Evolutionary conservation across 1,140 invertebrate species (phyloP).

Genomic region (Hestina assimilis): DNA sequence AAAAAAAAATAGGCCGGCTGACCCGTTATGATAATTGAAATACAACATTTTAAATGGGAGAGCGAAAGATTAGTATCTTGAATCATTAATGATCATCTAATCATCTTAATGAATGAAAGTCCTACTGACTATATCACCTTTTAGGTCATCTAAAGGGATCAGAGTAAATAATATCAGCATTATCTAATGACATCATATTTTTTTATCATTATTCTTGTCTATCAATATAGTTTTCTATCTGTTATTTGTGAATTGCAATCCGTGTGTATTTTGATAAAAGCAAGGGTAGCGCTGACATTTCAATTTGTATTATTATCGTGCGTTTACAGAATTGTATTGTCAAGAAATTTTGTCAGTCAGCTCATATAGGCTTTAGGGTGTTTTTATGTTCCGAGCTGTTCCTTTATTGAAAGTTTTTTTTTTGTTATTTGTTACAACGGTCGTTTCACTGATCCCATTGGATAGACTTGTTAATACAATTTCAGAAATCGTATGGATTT

Average conservation of each 20-base stretch:
- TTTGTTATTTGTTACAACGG: slow-evolving; percentile 31
- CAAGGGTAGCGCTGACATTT: slow-evolving; percentile 37
- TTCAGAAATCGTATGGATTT: slow-evolving; percentile 28
- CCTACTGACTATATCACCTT: too few species aligned
- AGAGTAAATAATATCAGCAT: too few species aligned
- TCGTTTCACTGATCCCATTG: slow-evolving; percentile 14
- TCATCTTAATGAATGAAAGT: too few species aligned
- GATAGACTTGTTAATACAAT: slow-evolving; percentile 26
- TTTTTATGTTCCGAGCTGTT: slow-evolving; percentile 41
- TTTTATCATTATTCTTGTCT: background rate
- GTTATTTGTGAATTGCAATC: background rate
- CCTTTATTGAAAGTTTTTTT: slow-evolving; percentile 47
- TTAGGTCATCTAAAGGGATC: too few species aligned
- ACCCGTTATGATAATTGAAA: too few species aligned
- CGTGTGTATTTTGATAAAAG: slow-evolving; percentile 8
- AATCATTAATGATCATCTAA: too few species aligned
- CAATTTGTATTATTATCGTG: slow-evolving; percentile 37
- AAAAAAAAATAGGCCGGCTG: too few species aligned
- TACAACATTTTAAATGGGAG: too few species aligned
- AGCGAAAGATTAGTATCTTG: too few species aligned
- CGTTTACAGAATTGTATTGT: slow-evolving; percentile 46
- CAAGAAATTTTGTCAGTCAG: slow-evolving; percentile 37
- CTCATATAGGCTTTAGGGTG: slow-evolving; percentile 33
- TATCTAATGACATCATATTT: too few species aligned
- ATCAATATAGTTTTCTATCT: background rate